phyloP scores from a whole-genome alignment of 1,140 invertebrate genomes.

The Drosophila prosaltans region DNA sequence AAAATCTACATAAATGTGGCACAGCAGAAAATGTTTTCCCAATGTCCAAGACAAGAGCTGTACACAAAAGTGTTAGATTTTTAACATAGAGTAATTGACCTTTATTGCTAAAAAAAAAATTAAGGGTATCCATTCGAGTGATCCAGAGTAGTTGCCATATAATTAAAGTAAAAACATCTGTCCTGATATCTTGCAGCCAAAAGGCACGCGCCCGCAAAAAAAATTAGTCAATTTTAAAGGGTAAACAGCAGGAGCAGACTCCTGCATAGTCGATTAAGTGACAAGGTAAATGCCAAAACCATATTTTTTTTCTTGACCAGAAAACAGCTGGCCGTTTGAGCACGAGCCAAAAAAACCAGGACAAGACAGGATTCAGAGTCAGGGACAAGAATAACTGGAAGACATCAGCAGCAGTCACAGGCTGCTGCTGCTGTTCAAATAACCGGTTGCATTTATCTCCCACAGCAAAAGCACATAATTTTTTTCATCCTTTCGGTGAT shows the following conservation, averaged over 20 bases:
- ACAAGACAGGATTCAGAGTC: conserved; percentile 21
- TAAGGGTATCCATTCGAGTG: neutral
- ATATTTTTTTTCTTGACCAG: conserved; percentile 42
- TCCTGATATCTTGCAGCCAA: neutral
- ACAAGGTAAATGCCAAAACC: conserved; percentile 72
- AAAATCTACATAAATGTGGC: conserved; percentile 39
- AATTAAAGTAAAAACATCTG: conserved; percentile 13
- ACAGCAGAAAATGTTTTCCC: conserved; percentile 26
- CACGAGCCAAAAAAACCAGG: conserved; percentile 66
- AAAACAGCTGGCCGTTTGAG: conserved; percentile 56
- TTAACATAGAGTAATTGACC: conserved; percentile 3
- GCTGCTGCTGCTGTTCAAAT: neutral
- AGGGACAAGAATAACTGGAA: conserved; percentile 5
- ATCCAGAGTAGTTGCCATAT: neutral
- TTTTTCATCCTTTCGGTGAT: neutral
- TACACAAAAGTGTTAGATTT: neutral
- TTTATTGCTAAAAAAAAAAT: neutral
- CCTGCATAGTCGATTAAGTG: conserved; percentile 60
- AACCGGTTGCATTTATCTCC: conserved; percentile 11
- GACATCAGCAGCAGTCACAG: neutral
- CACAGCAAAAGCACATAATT: conserved; percentile 1
- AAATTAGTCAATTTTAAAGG: neutral
- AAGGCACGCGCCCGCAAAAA: conserved; percentile 6
- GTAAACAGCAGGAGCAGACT: conserved; percentile 1
- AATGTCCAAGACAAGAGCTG: neutral